Percentiles rank a stretch among this genome's conserved stretches.
Conservation (phyloP, 1,140 invertebrate species). For the Dreissena polymorpha region DNA sequence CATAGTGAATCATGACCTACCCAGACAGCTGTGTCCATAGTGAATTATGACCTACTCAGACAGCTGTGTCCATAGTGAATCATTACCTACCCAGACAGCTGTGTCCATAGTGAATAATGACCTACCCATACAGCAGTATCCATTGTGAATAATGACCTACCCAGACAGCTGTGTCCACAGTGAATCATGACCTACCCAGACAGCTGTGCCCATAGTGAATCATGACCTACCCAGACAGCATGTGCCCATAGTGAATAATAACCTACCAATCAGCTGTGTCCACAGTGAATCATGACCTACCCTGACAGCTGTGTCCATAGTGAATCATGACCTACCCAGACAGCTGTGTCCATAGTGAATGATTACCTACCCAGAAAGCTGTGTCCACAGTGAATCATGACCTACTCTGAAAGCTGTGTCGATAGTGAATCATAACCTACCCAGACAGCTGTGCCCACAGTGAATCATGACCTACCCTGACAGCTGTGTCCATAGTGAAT, state of each 20-base stretch:
- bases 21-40: conserved; percentile 98
- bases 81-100: conserved; percentile 93
- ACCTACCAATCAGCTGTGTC: conserved; percentile 95
- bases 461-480: conserved; percentile 93
- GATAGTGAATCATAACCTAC: conserved; percentile 95
- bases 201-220: conserved; percentile 99
- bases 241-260: conserved; percentile 99
- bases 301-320: conserved; percentile 98
- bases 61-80: conserved; percentile 99
- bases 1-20: conserved; percentile 95
- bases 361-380: conserved; percentile 93
- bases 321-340: conserved; percentile 93
- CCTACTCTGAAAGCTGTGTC: conserved; percentile 94
- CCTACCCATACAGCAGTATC: conserved; percentile 94
- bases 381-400: conserved; percentile 99
- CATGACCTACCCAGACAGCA: conserved; percentile 92
- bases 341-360: conserved; percentile 99
- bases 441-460: conserved; percentile 98
- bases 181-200: conserved; percentile 93
- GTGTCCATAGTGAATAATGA: conserved; percentile 99
- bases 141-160: conserved; percentile 95
- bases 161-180: conserved; percentile 98
- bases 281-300: conserved; percentile 95
- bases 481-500: conserved; percentile 99
- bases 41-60: conserved; percentile 93